These are phyloP conservation scores for Scomberomorus guttatus DNA, from an alignment of 2,797 vertebrate genomes.

Conservation along the genomic window DNA sequence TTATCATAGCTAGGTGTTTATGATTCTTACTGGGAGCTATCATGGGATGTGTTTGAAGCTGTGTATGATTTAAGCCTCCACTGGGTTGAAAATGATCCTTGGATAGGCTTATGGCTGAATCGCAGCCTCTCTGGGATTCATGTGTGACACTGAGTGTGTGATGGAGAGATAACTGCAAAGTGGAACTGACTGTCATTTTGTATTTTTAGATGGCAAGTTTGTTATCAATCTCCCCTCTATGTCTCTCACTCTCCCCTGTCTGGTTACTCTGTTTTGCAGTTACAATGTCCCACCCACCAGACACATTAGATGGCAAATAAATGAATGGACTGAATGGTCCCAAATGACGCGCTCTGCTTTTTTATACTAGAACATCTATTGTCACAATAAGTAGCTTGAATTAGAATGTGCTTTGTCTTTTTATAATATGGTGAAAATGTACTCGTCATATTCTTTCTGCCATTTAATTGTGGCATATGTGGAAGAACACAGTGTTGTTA, in stretches of 20 bases:
- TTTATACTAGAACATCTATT: conserved; percentile 25
- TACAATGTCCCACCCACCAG: conserved; percentile 31
- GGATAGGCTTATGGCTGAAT: conserved; percentile 47
- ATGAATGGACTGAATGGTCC: conserved; percentile 40
- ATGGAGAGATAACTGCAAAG: conserved; percentile 67
- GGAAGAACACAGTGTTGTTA: conserved; percentile 1
- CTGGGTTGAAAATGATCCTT: conserved; percentile 64
- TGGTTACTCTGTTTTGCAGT: conserved; percentile 48
- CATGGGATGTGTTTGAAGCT: conserved; percentile 43
- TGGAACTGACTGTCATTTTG: conserved; percentile 61
- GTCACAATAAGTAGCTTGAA: conserved; percentile 16
- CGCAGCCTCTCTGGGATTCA: conserved; percentile 55
- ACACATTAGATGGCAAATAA: conserved; percentile 41
- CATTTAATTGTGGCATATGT: conserved; percentile 9
- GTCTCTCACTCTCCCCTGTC: conserved; percentile 50
- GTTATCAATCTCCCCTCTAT: conserved; percentile 52
- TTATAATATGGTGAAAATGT: conserved; percentile 27
- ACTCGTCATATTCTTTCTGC: background rate
- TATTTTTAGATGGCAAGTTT: conserved; percentile 76
- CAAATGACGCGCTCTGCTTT: conserved; percentile 7
- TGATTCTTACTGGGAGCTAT: conserved; percentile 39
- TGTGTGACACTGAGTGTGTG: conserved; percentile 70
- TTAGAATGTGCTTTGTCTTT: conserved; percentile 12
- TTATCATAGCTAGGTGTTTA: conserved; percentile 61
- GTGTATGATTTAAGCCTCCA: conserved; percentile 56